Conservation (phyloP, 2,113 vertebrate species). For the Trematomus loennbergii region DNA sequence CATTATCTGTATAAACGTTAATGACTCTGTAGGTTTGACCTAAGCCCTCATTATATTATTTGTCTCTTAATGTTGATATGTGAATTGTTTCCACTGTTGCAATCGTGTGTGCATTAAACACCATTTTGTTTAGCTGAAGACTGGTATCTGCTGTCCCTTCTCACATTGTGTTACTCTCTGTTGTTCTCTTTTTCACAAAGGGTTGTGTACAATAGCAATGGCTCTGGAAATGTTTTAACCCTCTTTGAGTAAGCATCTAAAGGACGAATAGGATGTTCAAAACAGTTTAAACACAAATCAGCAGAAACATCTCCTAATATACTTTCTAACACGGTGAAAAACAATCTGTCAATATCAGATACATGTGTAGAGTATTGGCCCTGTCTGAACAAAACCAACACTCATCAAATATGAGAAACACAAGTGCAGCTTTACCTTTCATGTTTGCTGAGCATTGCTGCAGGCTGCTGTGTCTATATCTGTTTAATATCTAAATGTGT, state of each 20-base stretch:
- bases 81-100: not conserved
- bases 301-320: not conserved
- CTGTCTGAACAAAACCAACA: not conserved
- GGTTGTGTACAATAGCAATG: not conserved
- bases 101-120: not conserved
- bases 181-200: not conserved
- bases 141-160: not conserved
- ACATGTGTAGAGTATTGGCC: not conserved
- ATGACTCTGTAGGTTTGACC: not conserved
- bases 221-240: not conserved
- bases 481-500: constrained; percentile 5
- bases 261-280: not conserved
- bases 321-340: not conserved
- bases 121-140: not conserved
- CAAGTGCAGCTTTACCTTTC: not conserved
- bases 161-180: not conserved
- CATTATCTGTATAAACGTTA: not conserved
- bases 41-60: not conserved
- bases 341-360: not conserved
- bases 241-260: not conserved
- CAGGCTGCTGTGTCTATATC: not conserved
- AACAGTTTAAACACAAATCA: not conserved
- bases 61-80: not conserved
- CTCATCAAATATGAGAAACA: not conserved
- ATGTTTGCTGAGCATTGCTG: not conserved